Conservation (phyloP, 2,113 vertebrate species). For the Collichthys lucidus region DNA sequence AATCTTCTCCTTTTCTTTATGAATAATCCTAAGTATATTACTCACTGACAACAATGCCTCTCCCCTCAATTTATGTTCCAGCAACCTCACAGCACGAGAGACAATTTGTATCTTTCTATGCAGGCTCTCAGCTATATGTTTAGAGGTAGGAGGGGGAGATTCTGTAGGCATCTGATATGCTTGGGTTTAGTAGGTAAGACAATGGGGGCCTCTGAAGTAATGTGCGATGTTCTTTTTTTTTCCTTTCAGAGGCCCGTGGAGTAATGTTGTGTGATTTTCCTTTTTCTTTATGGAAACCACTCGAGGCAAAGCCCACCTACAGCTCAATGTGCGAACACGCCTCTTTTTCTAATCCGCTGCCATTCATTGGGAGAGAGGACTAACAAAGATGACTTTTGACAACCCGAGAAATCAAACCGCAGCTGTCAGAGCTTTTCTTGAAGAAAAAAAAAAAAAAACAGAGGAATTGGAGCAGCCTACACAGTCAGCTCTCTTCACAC, state of each 20-base stretch:
- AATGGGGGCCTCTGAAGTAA: conserved; percentile 75
- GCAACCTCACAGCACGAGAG: conserved; percentile 76
- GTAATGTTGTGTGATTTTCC: conserved; percentile 77
- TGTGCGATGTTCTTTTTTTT: conserved; percentile 68
- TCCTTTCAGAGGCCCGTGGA: conserved; percentile 71
- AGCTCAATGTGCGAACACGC: conserved; percentile 74
- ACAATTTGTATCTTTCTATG: conserved; percentile 85
- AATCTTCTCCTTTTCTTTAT: conserved; percentile 79
- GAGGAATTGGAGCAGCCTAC: conserved; percentile 70
- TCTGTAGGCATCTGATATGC: conserved; percentile 83
- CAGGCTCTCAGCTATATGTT: conserved; percentile 77
- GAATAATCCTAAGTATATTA: conserved; percentile 86
- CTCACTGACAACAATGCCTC: conserved; percentile 82
- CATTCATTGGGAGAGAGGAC: conserved; percentile 72
- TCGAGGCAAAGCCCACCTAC: conserved; percentile 82
- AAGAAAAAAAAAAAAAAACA: conserved; percentile 51
- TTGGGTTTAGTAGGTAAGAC: conserved; percentile 76
- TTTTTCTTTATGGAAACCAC: conserved; percentile 72
- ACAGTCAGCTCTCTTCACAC: conserved; percentile 76
- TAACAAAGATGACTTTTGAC: conserved; percentile 85
- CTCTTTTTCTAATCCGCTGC: conserved; percentile 76
- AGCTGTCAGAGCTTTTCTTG: conserved; percentile 77
- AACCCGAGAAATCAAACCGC: conserved; percentile 79
- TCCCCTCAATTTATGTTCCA: conserved; percentile 84
- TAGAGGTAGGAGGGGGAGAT: conserved; percentile 52